These are phyloP conservation scores for Scolopax mira DNA, from an alignment of 2,113 vertebrate species.

Conservation along the genomic window DNA sequence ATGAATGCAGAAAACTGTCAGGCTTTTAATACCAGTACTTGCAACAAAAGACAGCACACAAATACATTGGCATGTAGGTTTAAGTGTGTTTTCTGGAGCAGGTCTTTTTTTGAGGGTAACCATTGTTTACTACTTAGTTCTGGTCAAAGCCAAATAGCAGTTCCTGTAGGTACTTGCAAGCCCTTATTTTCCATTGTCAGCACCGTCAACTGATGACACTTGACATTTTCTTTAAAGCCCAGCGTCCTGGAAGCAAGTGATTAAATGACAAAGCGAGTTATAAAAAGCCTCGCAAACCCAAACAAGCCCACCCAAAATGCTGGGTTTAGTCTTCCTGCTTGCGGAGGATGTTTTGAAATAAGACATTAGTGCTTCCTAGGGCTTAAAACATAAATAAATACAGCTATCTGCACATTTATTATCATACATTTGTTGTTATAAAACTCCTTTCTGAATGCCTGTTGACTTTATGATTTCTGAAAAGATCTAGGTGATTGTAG, in stretches of 20 bases:
- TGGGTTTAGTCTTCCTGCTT: background rate
- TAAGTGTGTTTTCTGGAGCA: background rate
- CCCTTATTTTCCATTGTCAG: background rate
- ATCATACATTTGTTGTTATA: background rate
- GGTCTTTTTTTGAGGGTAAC: background rate
- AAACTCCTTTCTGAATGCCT: background rate
- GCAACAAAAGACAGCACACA: background rate
- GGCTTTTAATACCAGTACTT: background rate
- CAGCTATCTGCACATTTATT: background rate
- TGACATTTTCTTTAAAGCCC: background rate
- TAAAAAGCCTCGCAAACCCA: background rate
- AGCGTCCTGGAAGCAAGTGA: background rate
- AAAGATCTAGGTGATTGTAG: background rate
- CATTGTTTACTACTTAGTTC: background rate
- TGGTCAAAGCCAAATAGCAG: background rate
- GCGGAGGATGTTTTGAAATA: background rate
- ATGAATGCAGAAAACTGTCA: background rate
- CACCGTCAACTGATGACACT: background rate
- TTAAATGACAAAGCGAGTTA: background rate
- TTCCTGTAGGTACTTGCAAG: background rate
- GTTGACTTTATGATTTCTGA: background rate
- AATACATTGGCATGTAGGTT: background rate
- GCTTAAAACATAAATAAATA: conserved; percentile 18
- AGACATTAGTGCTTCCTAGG: background rate
- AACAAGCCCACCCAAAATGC: conserved; percentile 25